Conservation (phyloP, 2,888 invertebrate species). For the Ectropis crepuscularia region DNA sequence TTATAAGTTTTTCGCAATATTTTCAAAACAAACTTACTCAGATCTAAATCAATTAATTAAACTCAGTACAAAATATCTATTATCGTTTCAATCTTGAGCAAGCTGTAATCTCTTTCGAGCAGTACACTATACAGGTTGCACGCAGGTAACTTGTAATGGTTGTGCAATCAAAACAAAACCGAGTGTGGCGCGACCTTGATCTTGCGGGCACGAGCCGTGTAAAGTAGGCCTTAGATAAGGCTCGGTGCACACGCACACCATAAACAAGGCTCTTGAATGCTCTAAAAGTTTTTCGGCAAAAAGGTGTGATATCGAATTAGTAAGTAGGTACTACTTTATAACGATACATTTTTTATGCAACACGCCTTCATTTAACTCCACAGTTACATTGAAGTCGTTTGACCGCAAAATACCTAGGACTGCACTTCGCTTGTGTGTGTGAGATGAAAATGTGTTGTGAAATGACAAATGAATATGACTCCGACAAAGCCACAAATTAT, state of each 20-base stretch:
- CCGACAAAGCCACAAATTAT: too few relatives aligned
- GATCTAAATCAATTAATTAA: slow-evolving; percentile 25
- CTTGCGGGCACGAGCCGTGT: slow-evolving; percentile 47
- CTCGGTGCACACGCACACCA: slow-evolving; percentile 6
- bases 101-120: slow-evolving; percentile 11
- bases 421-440: too few relatives aligned
- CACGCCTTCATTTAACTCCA: too few relatives aligned
- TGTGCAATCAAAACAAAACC: slow-evolving; percentile 37
- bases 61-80: slow-evolving; percentile 9
- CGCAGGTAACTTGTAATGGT: slow-evolving; percentile 20
- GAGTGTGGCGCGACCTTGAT: slow-evolving; percentile 57
- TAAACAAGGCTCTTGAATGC: slow-evolving; percentile 4
- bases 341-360: too few relatives aligned
- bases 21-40: slow-evolving; percentile 6
- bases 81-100: slow-evolving; percentile 10
- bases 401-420: too few relatives aligned
- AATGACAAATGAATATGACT: too few relatives aligned
- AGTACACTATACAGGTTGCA: not conserved
- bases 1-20: not conserved
- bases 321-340: too few relatives aligned
- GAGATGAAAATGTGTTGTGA: too few relatives aligned
- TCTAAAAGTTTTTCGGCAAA: slow-evolving; percentile 5
- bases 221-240: slow-evolving; percentile 23
- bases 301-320: not conserved
- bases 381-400: too few relatives aligned